Percentiles rank a stretch among this genome's conserved stretches.
Conservation (phyloP, 2,113 vertebrate genomes). For the Solea solea region DNA sequence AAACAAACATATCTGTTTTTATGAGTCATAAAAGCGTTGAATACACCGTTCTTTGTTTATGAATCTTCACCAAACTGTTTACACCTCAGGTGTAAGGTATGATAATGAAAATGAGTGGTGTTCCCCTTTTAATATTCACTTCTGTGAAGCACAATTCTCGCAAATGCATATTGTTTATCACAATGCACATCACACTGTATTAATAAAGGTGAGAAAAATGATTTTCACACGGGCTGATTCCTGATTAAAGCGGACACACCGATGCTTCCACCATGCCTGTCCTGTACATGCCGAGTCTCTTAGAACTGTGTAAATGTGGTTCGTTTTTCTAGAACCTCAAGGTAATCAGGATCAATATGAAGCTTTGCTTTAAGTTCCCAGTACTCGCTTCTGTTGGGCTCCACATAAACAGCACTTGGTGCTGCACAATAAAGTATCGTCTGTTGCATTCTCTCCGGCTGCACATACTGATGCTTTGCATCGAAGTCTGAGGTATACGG, state of each 20-base stretch:
- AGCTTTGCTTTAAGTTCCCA: slow-evolving; percentile 98
- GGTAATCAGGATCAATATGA: slow-evolving; percentile 97
- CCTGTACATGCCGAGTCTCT: slow-evolving; percentile 52
- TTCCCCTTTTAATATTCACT: slow-evolving; percentile 33
- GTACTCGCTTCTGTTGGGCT: slow-evolving; percentile 95
- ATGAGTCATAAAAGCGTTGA: neutral
- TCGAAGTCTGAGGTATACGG: slow-evolving; percentile 91
- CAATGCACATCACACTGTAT: slow-evolving; percentile 16
- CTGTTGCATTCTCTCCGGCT: slow-evolving; percentile 91
- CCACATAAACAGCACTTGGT: slow-evolving; percentile 92
- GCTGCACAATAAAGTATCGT: slow-evolving; percentile 91
- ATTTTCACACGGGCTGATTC: slow-evolving; percentile 17
- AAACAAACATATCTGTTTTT: slow-evolving; percentile 47
- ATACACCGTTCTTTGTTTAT: slow-evolving; percentile 30
- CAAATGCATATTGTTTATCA: slow-evolving; percentile 24
- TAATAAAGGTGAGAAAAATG: slow-evolving; percentile 25
- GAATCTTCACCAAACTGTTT: slow-evolving; percentile 49
- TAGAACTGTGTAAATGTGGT: slow-evolving; percentile 98
- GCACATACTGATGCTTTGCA: slow-evolving; percentile 88
- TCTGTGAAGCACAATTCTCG: slow-evolving; percentile 26
- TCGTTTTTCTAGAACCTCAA: slow-evolving; percentile 99
- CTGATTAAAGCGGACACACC: slow-evolving; percentile 42
- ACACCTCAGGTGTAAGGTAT: slow-evolving; percentile 45
- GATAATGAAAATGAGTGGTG: slow-evolving; percentile 40
- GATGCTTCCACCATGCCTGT: slow-evolving; percentile 12